A percentile compares a stretch with the other conserved stretches of the same genome.
These are phyloP conservation scores for Pedionomus torquatus DNA, from an alignment of 2,113 vertebrate genomes.

Conservation along the genomic window DNA sequence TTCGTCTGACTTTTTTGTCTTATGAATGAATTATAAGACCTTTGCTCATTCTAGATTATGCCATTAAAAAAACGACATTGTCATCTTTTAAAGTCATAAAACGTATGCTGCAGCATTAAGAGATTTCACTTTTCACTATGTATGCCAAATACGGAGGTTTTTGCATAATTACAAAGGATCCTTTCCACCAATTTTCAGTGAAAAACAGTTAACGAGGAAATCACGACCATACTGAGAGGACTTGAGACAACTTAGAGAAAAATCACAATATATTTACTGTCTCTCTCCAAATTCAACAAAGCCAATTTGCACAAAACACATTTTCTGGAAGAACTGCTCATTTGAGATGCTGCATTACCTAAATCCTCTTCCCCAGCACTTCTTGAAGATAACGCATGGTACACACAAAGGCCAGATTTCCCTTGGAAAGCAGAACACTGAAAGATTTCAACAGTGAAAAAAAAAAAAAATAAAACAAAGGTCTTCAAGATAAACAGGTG, in stretches of 20 bases:
- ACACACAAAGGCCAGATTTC: not conserved
- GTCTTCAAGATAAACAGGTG: constrained; percentile 26
- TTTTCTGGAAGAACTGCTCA: constrained; percentile 11
- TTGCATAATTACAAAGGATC: not conserved
- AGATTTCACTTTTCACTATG: not conserved
- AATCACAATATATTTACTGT: not conserved
- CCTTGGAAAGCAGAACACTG: constrained; percentile 8
- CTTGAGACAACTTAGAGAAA: not conserved
- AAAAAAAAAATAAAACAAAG: not conserved
- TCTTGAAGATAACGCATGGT: constrained; percentile 19
- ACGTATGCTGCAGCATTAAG: not conserved
- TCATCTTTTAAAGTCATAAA: not conserved
- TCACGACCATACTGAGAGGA: not conserved
- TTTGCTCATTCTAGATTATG: not conserved
- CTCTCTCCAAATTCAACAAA: not conserved
- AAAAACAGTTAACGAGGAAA: not conserved
- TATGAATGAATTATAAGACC: not conserved
- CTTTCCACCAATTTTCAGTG: not conserved
- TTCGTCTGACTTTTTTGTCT: not conserved
- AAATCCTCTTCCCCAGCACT: not conserved
- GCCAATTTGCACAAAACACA: not conserved
- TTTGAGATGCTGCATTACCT: constrained; percentile 12
- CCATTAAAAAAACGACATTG: not conserved
- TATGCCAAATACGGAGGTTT: not conserved
- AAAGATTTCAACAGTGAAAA: not conserved